Percentiles rank a stretch among this genome's conserved stretches.
Evolutionary conservation across 1,140 invertebrate genomes (phyloP).

Genomic region (Zaprionus capensis): DNA sequence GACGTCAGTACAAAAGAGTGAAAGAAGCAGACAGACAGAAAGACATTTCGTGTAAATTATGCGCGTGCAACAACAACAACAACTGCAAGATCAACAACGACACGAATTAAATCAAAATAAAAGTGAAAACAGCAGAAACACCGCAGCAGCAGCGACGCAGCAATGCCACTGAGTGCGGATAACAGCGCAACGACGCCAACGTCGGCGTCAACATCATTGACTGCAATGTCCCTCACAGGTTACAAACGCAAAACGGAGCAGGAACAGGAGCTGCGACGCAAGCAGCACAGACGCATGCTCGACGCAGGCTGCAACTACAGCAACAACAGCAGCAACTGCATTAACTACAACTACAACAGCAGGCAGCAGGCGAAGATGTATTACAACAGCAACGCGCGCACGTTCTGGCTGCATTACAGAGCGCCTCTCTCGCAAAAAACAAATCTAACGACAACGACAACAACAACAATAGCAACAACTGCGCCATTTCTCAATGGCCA

Average conservation of each 20-base stretch:
- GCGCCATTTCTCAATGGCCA: neutral
- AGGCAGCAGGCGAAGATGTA: conserved; percentile 57
- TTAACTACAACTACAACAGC: conserved; percentile 5
- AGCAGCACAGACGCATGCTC: conserved; percentile 51
- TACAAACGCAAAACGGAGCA: conserved; percentile 63
- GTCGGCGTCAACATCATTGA: neutral
- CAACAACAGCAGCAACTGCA: conserved; percentile 18
- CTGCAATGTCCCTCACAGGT: neutral
- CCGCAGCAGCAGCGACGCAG: conserved; percentile 8
- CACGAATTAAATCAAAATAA: conserved; percentile 9
- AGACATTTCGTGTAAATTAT: conserved; percentile 32
- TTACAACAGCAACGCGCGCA: conserved; percentile 59
- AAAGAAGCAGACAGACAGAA: neutral
- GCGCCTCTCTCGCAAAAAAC: conserved; percentile 10
- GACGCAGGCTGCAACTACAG: conserved; percentile 2
- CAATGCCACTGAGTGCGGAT: neutral
- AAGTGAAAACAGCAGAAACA: conserved; percentile 13
- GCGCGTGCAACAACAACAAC: conserved; percentile 15
- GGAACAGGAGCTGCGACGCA: conserved; percentile 48
- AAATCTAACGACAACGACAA: conserved; percentile 4
- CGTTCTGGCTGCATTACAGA: conserved; percentile 39
- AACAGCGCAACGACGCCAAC: conserved; percentile 12
- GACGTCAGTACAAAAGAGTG: conserved; percentile 32
- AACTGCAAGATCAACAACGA: conserved; percentile 4
- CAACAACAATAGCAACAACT: conserved; percentile 22